phyloP scores from a whole-genome alignment of 2,888 invertebrate species.

The Junonia oenone region DNA sequence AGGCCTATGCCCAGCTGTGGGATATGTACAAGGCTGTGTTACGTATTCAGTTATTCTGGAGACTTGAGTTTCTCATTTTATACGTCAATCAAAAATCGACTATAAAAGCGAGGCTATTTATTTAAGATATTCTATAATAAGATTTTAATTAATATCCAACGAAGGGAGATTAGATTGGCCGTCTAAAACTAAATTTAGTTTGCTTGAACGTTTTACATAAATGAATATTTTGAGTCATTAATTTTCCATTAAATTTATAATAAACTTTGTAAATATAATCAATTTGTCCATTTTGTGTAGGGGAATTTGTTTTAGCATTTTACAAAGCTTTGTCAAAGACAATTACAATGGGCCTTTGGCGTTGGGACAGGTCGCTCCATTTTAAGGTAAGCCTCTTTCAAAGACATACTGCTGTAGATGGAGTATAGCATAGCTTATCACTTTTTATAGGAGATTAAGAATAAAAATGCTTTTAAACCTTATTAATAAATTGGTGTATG shows the following conservation, averaged over 20 bases:
- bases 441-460: too few species aligned
- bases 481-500: neutral
- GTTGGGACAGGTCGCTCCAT: neutral
- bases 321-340: constrained; percentile 1
- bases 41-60: too few species aligned
- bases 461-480: too few species aligned
- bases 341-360: constrained; percentile 11
- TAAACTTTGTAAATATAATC: neutral
- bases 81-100: neutral
- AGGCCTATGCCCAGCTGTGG: too few species aligned
- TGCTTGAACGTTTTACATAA: neutral
- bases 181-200: neutral
- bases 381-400: neutral
- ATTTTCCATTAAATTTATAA: neutral
- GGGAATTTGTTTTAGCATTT: constrained; percentile 7
- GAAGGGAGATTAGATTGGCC: neutral
- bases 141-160: neutral
- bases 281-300: neutral
- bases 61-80: too few species aligned
- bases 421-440: neutral
- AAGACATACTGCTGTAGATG: neutral
- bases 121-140: neutral
- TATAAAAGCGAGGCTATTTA: neutral
- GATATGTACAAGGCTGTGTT: too few species aligned
- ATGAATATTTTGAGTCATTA: neutral